Conservation (phyloP, 2,113 vertebrate species). For the Sturnus vulgaris region DNA sequence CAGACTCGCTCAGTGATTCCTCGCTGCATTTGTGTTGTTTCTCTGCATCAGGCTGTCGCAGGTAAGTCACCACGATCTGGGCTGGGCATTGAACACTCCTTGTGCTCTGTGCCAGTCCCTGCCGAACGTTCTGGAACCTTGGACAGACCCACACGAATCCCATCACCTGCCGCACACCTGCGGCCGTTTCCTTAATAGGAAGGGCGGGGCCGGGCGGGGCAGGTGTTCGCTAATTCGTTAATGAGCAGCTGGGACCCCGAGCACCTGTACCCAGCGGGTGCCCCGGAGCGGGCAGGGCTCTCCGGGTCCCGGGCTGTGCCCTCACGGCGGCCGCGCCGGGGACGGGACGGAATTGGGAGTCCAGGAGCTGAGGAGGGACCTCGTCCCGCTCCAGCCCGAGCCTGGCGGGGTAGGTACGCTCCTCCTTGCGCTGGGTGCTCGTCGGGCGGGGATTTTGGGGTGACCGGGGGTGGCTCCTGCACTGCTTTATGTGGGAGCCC, state of each 20-base stretch:
- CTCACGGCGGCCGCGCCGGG: not conserved
- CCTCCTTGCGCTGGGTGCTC: accelerated
- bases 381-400: not conserved
- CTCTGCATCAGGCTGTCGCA: not conserved
- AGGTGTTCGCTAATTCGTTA: not conserved
- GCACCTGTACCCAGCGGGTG: accelerated
- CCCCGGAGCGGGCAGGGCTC: accelerated
- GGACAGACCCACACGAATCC: accelerated
- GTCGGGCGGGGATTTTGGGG: not conserved
- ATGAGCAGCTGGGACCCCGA: not conserved
- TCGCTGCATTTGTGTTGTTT: not conserved
- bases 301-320: not conserved
- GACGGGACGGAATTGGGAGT: accelerated
- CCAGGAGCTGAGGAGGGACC: accelerated
- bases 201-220: not conserved
- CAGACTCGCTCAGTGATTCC: accelerated
- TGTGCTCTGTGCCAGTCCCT: not conserved
- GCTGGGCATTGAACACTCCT: accelerated
- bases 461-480: accelerated
- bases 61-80: not conserved
- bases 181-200: accelerated
- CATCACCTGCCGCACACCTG: not conserved
- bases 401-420: accelerated
- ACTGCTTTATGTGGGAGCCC: accelerated
- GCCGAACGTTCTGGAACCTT: accelerated